phyloP scores from a whole-genome alignment of 2,113 vertebrate genomes.

The Oncorhynchus tshawytscha region DNA sequence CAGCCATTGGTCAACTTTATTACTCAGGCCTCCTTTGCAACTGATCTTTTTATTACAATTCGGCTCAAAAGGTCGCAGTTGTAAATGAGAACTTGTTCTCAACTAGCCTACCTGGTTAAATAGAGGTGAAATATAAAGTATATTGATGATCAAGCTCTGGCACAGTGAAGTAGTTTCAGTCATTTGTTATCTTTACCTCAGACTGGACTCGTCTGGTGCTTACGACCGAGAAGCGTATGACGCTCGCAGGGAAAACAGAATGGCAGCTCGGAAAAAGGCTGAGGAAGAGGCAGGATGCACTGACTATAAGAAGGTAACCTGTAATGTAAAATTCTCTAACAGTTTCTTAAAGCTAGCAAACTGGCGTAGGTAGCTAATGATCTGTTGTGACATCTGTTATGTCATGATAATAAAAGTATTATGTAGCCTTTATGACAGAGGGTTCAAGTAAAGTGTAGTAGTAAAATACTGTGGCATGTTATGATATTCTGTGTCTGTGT shows the following conservation, averaged over 20 bases:
- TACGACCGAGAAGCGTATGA: conserved; percentile 78
- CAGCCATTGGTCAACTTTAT: neutral
- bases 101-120: too few species aligned
- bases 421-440: too few species aligned
- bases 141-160: neutral
- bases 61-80: too few species aligned
- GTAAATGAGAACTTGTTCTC: too few species aligned
- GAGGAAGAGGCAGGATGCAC: conserved; percentile 77
- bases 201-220: conserved; percentile 73
- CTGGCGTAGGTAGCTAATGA: neutral
- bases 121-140: too few species aligned
- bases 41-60: neutral
- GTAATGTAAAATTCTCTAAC: neutral
- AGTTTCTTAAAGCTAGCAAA: neutral
- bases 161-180: neutral
- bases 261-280: conserved; percentile 75
- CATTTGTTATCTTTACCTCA: conserved; percentile 38
- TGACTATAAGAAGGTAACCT: conserved; percentile 84
- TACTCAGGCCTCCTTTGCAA: neutral
- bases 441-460: too few species aligned
- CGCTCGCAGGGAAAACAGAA: conserved; percentile 77
- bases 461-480: too few species aligned
- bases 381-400: neutral
- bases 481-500: neutral
- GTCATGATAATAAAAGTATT: neutral